phyloP scores from a whole-genome alignment of 2,888 invertebrate species.

The Pristionchus mayeri region DNA sequence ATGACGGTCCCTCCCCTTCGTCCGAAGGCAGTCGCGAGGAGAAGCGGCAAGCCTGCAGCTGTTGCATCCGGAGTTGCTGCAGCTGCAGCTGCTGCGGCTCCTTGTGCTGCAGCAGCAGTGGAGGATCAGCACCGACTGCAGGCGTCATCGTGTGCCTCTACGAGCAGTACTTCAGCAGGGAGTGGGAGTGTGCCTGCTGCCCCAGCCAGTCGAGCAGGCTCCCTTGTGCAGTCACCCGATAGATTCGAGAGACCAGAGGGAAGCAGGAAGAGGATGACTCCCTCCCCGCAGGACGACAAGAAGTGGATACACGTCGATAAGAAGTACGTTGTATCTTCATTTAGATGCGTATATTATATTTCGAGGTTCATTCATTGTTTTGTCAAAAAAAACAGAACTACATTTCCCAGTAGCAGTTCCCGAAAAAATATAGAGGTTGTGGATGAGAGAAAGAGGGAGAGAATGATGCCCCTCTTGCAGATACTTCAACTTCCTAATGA shows the following conservation, averaged over 20 bases:
- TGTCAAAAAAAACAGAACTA: too few species aligned
- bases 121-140: too few species aligned
- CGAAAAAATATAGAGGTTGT: too few species aligned
- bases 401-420: too few species aligned
- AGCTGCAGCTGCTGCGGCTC: neutral
- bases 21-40: neutral
- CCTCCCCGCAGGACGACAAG: neutral
- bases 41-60: conserved; percentile 14
- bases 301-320: neutral
- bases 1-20: neutral
- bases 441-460: too few species aligned
- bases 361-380: too few species aligned
- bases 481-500: neutral
- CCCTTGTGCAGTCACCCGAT: neutral
- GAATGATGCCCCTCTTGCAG: neutral
- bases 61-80: neutral
- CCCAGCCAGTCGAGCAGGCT: neutral
- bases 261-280: neutral
- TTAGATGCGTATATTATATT: neutral
- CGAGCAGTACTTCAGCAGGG: neutral
- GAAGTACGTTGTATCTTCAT: neutral
- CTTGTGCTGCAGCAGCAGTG: neutral
- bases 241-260: conserved; percentile 1
- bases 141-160: neutral
- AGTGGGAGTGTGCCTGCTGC: neutral